Evolutionary conservation across 2,888 invertebrate genomes (phyloP).

Genomic region (Epinotia brunnichana): DNA sequence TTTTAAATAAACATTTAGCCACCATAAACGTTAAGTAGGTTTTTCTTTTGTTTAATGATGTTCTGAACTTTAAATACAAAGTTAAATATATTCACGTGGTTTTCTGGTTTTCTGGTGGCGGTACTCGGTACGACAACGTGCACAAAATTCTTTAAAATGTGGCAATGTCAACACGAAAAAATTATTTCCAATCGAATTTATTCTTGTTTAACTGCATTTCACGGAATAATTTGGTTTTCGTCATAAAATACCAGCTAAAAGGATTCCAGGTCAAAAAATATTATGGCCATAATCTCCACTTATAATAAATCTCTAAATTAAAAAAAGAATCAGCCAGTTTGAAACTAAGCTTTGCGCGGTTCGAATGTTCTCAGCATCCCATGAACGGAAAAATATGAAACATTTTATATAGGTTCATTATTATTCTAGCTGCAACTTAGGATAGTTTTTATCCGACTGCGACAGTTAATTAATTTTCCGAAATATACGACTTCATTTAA

Average conservation of each 20-base stretch:
- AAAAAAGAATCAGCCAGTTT: too few relatives aligned
- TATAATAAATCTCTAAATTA: too few relatives aligned
- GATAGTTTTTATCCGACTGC: too few relatives aligned
- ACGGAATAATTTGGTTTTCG: not conserved
- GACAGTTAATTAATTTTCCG: too few relatives aligned
- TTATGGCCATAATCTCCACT: not conserved
- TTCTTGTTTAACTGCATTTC: not conserved
- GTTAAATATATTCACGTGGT: too few relatives aligned
- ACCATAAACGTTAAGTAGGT: not conserved
- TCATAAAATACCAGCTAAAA: conserved; percentile 9
- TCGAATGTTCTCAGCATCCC: too few relatives aligned
- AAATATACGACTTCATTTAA: too few relatives aligned
- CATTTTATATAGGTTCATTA: too few relatives aligned
- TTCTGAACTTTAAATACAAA: not conserved
- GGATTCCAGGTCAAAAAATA: conserved; percentile 11
- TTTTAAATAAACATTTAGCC: conserved; percentile 2
- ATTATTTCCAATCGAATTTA: not conserved
- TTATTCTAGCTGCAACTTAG: too few relatives aligned
- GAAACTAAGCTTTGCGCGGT: too few relatives aligned
- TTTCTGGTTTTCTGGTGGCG: not conserved
- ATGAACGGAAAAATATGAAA: too few relatives aligned
- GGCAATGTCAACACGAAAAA: not conserved
- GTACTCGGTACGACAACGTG: not conserved
- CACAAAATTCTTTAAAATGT: not conserved
- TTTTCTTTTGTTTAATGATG: not conserved